Base-by-base conservation (phyloP, 1,140 invertebrate genomes). In the Ips nitidus region DNA sequence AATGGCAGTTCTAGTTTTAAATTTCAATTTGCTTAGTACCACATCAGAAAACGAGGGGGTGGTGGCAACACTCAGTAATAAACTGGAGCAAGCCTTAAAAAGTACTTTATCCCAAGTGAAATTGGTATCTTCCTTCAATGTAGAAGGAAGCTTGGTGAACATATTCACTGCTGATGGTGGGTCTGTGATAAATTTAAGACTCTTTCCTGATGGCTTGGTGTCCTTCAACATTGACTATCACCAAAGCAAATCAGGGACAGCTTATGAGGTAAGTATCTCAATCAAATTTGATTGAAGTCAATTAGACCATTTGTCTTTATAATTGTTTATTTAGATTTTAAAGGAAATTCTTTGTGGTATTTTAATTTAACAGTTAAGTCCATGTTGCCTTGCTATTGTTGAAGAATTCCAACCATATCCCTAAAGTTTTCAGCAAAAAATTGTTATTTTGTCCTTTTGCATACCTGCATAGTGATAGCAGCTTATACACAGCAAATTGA, bases 141-240 rank as follows among this genome's bases (percentile, higher is more conserved):
- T 88, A 56, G 86, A 88, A 61, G 88, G 88, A 56, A 89, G 90
- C 50, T 85, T 88, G 37, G 81, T 91, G 60, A 84, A 87, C 70
- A 76, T 92, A 1, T 87, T 89, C 66, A 86, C 86, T 39, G 89
- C 90, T 65, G 88, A 89, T 60, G 85, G 84, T 75, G 87, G 87
- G 45, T 86, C 85, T 60, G 83, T 90, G 2, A 84, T 91, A n/a
- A 89, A 87, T 8, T 83, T 91, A 8, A 84, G 91, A 80, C 85
- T 89, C 68, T 92, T 89, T 74, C 82, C 85, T 36, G 86, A 90
- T 75, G 91, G 91, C 45, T 80, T 92, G 47, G 82, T 93, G 52
- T 92, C 91, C 39, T 79, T 93, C 73, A 93, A 92, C 79, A 87
- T 93, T 78, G 91, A 93, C 79, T 93, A 91, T 93, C 88, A 76